Evolutionary conservation across 2,113 vertebrate genomes (phyloP).

Genomic region (Platichthys stellatus): DNA sequence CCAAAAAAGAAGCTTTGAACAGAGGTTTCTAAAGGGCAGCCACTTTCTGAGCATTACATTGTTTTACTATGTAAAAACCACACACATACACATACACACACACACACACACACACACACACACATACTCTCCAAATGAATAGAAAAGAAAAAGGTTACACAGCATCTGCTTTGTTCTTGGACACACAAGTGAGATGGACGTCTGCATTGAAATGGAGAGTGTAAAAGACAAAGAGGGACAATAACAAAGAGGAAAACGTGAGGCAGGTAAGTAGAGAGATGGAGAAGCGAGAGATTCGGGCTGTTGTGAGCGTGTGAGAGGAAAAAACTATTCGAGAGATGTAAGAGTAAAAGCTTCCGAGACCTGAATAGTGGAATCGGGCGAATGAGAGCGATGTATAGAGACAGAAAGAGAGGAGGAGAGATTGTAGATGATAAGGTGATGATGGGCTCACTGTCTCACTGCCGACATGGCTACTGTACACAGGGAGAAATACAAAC

Average conservation of each 20-base stretch:
- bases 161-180: not conserved
- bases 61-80: conserved; percentile 29
- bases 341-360: not conserved
- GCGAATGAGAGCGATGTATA: conserved; percentile 30
- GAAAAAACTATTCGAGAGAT: not conserved
- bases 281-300: conserved; percentile 18
- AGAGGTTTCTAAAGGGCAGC: conserved; percentile 57
- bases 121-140: not conserved
- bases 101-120: not conserved
- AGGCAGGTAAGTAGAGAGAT: conserved; percentile 19
- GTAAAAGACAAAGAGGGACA: not conserved
- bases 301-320: not conserved
- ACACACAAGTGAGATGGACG: conserved; percentile 25
- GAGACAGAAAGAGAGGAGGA: conserved; percentile 32
- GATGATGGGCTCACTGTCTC: conserved; percentile 61
- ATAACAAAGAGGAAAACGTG: conserved; percentile 14
- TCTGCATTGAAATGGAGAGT: conserved; percentile 18
- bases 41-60: conserved; percentile 32
- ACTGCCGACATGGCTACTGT: conserved; percentile 60
- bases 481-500: not conserved
- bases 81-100: not conserved
- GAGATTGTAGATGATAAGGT: conserved; percentile 64
- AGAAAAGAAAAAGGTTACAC: not conserved
- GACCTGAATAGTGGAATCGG: conserved; percentile 23
- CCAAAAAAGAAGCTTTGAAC: conserved; percentile 37